Conservation (phyloP, 2,797 vertebrate genomes). For the Adrianichthys oophorus region DNA sequence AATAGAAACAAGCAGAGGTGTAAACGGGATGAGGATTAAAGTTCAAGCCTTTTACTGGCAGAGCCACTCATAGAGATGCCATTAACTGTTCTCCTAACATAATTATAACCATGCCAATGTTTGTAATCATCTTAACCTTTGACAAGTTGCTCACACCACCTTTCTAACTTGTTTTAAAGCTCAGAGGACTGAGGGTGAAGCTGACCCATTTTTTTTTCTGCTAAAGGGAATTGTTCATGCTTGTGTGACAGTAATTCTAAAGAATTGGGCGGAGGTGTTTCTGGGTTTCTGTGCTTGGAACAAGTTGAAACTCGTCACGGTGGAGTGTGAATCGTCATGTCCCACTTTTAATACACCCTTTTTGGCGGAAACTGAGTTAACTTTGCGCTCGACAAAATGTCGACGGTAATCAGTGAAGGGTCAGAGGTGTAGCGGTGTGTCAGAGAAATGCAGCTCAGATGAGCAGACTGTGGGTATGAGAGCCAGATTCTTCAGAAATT, state of each 20-base stretch:
- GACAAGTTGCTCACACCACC: neutral
- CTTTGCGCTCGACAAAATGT: neutral
- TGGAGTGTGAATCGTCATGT: constrained; percentile 14
- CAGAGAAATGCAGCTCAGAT: neutral
- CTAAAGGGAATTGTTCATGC: constrained; percentile 11
- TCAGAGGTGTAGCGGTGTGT: neutral
- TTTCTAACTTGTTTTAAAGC: neutral
- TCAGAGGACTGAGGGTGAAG: neutral
- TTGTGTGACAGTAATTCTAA: constrained; percentile 32
- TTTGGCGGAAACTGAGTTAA: constrained; percentile 9
- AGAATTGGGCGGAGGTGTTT: constrained; percentile 22
- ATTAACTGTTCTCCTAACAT: constrained; percentile 20
- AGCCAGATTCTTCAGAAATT: constrained; percentile 25
- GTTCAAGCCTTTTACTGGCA: constrained; percentile 7
- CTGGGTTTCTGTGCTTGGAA: constrained; percentile 20
- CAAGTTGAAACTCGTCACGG: constrained; percentile 36
- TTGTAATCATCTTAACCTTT: constrained; percentile 1
- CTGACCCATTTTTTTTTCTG: constrained; percentile 17
- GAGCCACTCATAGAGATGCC: neutral
- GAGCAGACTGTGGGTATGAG: constrained; percentile 9
- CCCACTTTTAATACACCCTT: constrained; percentile 9
- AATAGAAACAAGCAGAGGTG: neutral
- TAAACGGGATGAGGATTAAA: neutral
- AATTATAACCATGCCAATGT: constrained; percentile 18
- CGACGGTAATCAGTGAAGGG: constrained; percentile 4